Evolutionary conservation across 2,797 vertebrate genomes (phyloP), one percentile per base, ranked within the genome.

Genomic region (Lepilemur ruficaudatus): DNA sequence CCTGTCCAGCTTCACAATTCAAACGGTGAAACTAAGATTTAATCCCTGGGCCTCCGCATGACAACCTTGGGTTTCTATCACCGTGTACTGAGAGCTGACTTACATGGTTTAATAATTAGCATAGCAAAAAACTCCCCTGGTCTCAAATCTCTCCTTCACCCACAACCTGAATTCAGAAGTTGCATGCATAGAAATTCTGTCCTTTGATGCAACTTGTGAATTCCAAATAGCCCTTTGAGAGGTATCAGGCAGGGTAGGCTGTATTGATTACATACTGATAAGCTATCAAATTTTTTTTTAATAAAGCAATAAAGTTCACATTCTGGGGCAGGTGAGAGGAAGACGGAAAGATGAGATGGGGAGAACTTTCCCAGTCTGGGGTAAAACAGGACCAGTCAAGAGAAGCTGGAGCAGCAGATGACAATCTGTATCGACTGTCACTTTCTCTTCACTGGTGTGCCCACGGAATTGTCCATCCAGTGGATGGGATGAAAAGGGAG

Each of bases 391-490:
- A 15, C 4, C 5, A 14, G 7, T 3, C 4, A 5, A 30, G 48
- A 41, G 41, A 76, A 15, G 14, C 28, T 17, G n/a, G 43, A 8
- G 3, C 4, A 11, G 22, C 59, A 22, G 32, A 17, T 35, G 52
- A 50, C 2, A 30, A 41, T 7, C 1, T 1, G 5, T 7, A 7
- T 10, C 4, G 1, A 15, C 8, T 4, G 11, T 32, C 25, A 17
- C 5, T 32, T 1, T 28, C 2, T 70, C 28, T 65, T 17, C 0
- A 2, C 2, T 28, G 15, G 17, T 5, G 1, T 17, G 7, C 15
- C 13, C 4, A 25, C 0, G 2, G 1, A 15, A 3, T 73, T 14
- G 15, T 38, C 28, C 22, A 7, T 13, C 28, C 15, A 14, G 2
- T 11, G 13, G 41, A 43, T 13, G 30, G 18, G 28, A 43, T n/a